Conservation (phyloP, 1,140 invertebrate genomes). For the Drosophila orena region DNA sequence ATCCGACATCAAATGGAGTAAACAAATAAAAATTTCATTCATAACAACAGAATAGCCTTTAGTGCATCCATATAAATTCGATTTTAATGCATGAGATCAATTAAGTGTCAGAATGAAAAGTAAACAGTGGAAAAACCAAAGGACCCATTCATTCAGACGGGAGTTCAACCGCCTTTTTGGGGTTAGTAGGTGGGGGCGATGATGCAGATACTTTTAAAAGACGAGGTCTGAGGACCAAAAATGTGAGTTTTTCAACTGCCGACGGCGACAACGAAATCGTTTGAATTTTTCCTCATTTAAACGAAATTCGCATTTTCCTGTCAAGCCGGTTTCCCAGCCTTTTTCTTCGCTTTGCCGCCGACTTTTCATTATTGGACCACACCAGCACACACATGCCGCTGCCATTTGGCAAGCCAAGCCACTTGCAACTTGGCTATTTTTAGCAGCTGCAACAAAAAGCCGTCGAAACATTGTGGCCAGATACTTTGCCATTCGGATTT, state of each 20-base stretch:
- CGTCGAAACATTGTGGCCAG: conserved; percentile 59
- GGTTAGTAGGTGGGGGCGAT: conserved; percentile 23
- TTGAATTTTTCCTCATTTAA: conserved; percentile 77
- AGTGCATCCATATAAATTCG: conserved; percentile 36
- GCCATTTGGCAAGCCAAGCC: conserved; percentile 73
- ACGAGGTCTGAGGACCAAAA: conserved; percentile 9
- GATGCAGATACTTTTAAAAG: not conserved
- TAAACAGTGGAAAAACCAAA: conserved; percentile 20
- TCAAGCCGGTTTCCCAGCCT: conserved; percentile 70
- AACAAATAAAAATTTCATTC: conserved; percentile 45
- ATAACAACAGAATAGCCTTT: conserved; percentile 16
- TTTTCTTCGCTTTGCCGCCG: conserved; percentile 26
- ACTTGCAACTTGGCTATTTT: conserved; percentile 75
- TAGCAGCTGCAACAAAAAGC: conserved; percentile 61
- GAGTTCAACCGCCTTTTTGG: conserved; percentile 6
- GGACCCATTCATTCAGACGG: conserved; percentile 3
- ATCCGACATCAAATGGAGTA: conserved; percentile 18
- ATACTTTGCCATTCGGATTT: conserved; percentile 27
- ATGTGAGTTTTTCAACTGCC: conserved; percentile 27
- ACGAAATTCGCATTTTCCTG: conserved; percentile 80
- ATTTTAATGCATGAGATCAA: conserved; percentile 39
- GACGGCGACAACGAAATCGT: conserved; percentile 27
- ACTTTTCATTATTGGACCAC: conserved; percentile 73
- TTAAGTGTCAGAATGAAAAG: conserved; percentile 33
- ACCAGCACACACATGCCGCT: conserved; percentile 44